These are phyloP conservation scores for Tupaia tana DNA, from an alignment of 2,113 vertebrate genomes.

Conservation along the genomic window DNA sequence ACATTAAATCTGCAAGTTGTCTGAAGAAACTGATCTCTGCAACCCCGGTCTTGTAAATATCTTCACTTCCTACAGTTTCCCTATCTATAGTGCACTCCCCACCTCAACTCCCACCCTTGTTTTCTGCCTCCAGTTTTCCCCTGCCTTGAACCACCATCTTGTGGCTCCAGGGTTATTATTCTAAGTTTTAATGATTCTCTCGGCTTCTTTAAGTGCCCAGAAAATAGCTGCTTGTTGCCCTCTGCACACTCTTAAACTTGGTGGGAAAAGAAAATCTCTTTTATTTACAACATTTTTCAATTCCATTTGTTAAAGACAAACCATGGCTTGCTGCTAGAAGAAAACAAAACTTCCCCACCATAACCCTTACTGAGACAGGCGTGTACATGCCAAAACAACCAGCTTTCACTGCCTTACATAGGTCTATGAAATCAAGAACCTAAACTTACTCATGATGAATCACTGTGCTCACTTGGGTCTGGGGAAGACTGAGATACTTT, in stretches of 20 bases:
- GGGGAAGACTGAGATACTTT: not conserved
- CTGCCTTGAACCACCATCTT: conserved; percentile 34
- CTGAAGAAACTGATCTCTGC: conserved; percentile 23
- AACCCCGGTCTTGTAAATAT: conserved; percentile 27
- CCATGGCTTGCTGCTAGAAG: not conserved
- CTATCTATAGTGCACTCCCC: not conserved
- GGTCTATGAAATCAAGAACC: not conserved
- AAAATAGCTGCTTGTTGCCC: conserved; percentile 31
- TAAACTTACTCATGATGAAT: conserved; percentile 27
- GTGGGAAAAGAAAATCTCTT: not conserved
- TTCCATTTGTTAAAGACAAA: conserved; percentile 45
- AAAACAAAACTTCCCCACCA: not conserved
- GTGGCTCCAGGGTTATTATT: conserved; percentile 26
- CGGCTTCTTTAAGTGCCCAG: conserved; percentile 12
- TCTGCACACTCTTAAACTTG: not conserved
- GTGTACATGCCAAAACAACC: not conserved
- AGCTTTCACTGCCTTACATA: not conserved
- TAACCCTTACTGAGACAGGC: not conserved
- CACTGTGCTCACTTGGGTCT: not conserved
- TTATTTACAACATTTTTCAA: conserved; percentile 56
- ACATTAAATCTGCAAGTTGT: conserved; percentile 28
- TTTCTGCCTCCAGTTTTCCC: conserved; percentile 41
- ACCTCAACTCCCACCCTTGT: not conserved
- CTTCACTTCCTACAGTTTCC: conserved; percentile 41
- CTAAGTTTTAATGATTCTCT: conserved; percentile 1